Base-by-base conservation (phyloP, 37 sponge, comb jelly and placozoan genomes). In the Cladorhizidae sp. region DNA sequence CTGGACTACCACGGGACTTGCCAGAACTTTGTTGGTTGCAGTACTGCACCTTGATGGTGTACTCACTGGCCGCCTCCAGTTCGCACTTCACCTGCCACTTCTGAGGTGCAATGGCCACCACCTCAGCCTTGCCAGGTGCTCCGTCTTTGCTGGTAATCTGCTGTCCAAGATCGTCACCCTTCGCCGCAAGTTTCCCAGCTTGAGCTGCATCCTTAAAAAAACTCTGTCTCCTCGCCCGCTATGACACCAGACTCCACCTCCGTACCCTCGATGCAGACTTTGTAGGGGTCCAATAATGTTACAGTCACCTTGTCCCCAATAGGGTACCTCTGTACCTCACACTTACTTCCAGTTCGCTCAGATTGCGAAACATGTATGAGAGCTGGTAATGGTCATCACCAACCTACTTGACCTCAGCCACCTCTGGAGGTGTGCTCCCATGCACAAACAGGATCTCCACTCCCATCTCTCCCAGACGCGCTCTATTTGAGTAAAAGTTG, bases 231-330 rank as follows among this genome's bases (percentile, higher is more conserved):
- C 31, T 85, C 73, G 1, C 73, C 67, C 29, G 83, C 91, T 17
- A 80, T 33, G 11, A 87, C 56, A 0, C 94, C 97, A 1, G 73
- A 40, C 29, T 95, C 85, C 40, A 98, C 52, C 9, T 96, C 99
- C 43, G 96, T 93, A 32, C 98, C 98, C 40, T 83, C 74, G 26
- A 91, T 91, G 40, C 82, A 88, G 43, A 91, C 89, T 63, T 86
- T 90, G 40, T 75, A 78, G 17, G 84, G 84, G 71, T 98, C 93
- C 0, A 36, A 20, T 12, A 84, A 71, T 7, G 82, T 64, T 0
- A 92, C 35, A 17, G 41, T 42, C 14, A 22, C 17, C 33, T 64
- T 72, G 11, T 78, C 61, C n/a, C 40, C 74, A 5, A 89, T 83
- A 21, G 89, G 89, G 68, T 5, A 3, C 84, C 89, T 73, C 70